Evolutionary conservation across 1,140 invertebrate genomes (phyloP).

Genomic region (Portunus trituberculatus): DNA sequence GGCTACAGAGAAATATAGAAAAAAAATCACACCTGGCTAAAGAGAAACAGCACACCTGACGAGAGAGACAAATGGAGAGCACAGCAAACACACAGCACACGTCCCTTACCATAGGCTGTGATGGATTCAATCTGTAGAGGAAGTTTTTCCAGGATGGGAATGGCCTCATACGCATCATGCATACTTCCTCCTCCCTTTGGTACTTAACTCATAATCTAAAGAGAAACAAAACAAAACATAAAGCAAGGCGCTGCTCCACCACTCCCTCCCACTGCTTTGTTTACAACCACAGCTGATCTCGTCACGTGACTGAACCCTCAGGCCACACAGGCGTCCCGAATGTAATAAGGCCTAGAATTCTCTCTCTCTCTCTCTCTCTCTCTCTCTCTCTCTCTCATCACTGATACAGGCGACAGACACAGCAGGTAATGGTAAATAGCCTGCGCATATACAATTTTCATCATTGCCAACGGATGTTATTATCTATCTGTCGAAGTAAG

Average conservation of each 20-base stretch:
- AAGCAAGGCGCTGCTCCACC: not conserved
- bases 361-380: too few relatives aligned
- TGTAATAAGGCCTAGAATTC: too few relatives aligned
- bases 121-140: conserved; percentile 94
- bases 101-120: conserved; percentile 90
- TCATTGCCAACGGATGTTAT: too few relatives aligned
- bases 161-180: conserved; percentile 93
- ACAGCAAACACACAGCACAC: too few relatives aligned
- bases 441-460: too few relatives aligned
- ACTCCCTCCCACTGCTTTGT: not conserved
- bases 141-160: conserved; percentile 88
- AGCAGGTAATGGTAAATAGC: too few relatives aligned
- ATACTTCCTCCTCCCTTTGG: conserved; percentile 81
- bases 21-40: too few relatives aligned
- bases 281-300: conserved; percentile 57
- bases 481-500: too few relatives aligned
- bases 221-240: not conserved
- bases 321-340: too few relatives aligned
- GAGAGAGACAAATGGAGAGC: not conserved
- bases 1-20: too few relatives aligned
- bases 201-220: conserved; percentile 30
- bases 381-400: too few relatives aligned
- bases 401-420: too few relatives aligned
- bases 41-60: not conserved
- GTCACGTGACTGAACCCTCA: conserved; percentile 17